Conservation (phyloP, 1,140 invertebrate species). For the Orius laevigatus region DNA sequence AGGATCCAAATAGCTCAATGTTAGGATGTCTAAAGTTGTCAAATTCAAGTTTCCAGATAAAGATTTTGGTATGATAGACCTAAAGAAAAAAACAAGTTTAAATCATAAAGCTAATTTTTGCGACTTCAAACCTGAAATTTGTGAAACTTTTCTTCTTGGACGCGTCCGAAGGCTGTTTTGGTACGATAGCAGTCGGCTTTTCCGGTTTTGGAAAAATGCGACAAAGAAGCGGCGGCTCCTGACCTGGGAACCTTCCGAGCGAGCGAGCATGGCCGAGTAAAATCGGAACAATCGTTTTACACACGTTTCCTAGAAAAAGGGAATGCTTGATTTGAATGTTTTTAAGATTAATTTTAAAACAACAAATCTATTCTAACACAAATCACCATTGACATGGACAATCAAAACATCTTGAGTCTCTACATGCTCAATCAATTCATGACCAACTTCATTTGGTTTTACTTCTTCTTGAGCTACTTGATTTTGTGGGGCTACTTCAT, state of each 20-base stretch:
- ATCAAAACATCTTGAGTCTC: too few relatives aligned
- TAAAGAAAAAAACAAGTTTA: conserved; percentile 28
- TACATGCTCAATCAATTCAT: too few relatives aligned
- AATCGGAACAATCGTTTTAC: conserved; percentile 66
- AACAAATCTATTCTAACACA: too few relatives aligned
- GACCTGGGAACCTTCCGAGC: conserved; percentile 65
- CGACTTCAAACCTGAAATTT: conserved; percentile 24
- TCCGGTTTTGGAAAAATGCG: conserved; percentile 65
- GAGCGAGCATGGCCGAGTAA: conserved; percentile 74
- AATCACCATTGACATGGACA: too few relatives aligned
- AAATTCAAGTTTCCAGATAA: conserved; percentile 61
- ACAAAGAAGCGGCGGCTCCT: conserved; percentile 62
- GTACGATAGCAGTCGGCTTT: conserved; percentile 31
- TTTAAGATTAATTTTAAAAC: too few relatives aligned
- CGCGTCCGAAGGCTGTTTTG: conserved; percentile 13
- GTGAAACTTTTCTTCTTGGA: conserved; percentile 25
- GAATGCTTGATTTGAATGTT: too few relatives aligned
- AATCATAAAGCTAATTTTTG: background rate
- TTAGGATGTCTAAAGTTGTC: conserved; percentile 22
- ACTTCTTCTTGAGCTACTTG: too few relatives aligned
- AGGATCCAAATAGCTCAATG: conserved; percentile 22
- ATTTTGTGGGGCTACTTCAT: too few relatives aligned
- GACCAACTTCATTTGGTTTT: too few relatives aligned
- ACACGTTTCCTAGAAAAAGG: conserved; percentile 42
- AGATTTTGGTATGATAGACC: conserved; percentile 82